Evolutionary conservation across 1,140 invertebrate species (phyloP).

Genomic region (Antheraea mylitta): DNA sequence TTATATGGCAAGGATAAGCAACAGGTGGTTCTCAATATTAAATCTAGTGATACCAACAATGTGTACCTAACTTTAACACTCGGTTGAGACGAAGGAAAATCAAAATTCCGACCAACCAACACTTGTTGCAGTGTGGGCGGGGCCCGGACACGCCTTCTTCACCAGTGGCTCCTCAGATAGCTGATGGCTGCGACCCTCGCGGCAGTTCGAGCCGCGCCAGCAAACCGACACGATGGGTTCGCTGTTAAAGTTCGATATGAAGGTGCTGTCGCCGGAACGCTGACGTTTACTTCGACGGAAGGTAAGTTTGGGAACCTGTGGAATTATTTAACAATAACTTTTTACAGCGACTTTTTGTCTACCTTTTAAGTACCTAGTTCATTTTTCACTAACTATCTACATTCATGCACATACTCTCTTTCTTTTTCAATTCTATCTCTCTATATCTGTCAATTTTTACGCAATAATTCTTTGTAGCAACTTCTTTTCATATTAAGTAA

Average conservation of each 20-base stretch:
- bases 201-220: constrained; percentile 26
- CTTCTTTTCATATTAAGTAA: no score
- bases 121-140: constrained; percentile 15
- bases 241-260: constrained; percentile 67
- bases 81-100: not conserved
- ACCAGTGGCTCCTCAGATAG: not conserved
- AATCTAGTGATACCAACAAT: not conserved
- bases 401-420: no score
- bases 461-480: no score
- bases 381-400: no score
- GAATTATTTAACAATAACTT: not conserved
- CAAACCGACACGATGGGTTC: constrained; percentile 49
- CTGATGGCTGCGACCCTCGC: constrained; percentile 19
- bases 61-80: not conserved
- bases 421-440: no score
- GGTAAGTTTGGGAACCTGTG: constrained; percentile 35
- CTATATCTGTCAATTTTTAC: no score
- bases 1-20: not conserved
- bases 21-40: not conserved
- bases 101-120: not conserved
- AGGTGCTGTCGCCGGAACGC: constrained; percentile 74
- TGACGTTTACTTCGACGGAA: constrained; percentile 75
- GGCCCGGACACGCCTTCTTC: constrained; percentile 9
- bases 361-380: no score
- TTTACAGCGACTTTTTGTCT: no score